Evolutionary conservation across 1,140 invertebrate genomes (phyloP).

Genomic region (Pseudomyrmex concolor): DNA sequence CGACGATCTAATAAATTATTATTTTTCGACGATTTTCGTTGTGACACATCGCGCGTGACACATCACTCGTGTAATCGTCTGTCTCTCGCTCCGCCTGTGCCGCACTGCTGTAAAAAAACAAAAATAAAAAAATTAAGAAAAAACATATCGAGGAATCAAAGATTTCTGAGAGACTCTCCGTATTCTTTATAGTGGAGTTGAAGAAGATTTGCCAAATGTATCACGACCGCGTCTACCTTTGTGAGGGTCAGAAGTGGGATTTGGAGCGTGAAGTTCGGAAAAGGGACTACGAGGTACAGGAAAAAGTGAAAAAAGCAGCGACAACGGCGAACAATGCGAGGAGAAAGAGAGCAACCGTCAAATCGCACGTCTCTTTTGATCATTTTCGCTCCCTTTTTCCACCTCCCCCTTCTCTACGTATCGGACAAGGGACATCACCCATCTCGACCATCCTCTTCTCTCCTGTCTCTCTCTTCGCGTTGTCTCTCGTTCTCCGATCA

Average conservation of each 20-base stretch:
- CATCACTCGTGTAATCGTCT: conserved; percentile 41
- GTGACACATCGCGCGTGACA: conserved; percentile 6
- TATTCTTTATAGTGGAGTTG: conserved; percentile 90
- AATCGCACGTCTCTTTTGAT: conserved; percentile 63
- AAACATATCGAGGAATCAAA: conserved; percentile 64
- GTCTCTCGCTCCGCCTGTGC: conserved; percentile 56
- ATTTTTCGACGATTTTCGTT: not conserved
- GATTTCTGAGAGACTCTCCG: conserved; percentile 81
- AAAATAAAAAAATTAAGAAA: not conserved
- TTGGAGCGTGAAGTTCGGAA: conserved; percentile 99
- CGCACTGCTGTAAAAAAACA: conserved; percentile 33
- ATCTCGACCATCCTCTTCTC: too few species aligned
- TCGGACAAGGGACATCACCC: conserved; percentile 33
- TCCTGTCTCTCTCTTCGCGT: conserved; percentile 71
- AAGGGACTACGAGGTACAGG: conserved; percentile 97
- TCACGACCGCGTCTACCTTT: conserved; percentile 97
- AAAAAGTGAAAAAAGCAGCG: conserved; percentile 37
- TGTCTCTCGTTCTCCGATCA: conserved; percentile 63
- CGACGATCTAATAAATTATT: not conserved
- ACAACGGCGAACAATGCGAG: conserved; percentile 65
- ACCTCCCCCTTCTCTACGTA: not conserved
- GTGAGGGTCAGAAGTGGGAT: conserved; percentile 99
- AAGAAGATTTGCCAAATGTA: conserved; percentile 97
- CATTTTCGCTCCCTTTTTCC: conserved; percentile 22
- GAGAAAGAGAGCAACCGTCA: conserved; percentile 57